These are phyloP conservation scores for Cacatua alba DNA, from an alignment of 2,113 vertebrate species.

Conservation along the genomic window DNA sequence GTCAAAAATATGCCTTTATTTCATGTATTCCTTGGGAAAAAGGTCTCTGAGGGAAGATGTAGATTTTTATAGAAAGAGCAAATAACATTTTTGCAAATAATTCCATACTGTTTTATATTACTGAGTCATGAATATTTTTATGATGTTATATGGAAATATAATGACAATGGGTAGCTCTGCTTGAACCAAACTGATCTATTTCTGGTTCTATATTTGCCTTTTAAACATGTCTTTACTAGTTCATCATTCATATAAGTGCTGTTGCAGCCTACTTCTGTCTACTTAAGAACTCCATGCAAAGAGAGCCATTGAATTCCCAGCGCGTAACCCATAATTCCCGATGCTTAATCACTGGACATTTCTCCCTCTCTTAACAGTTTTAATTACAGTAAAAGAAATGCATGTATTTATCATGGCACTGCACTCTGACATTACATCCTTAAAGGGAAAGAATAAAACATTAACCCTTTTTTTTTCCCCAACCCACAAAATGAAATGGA, in stretches of 20 bases:
- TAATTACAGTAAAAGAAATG: not conserved
- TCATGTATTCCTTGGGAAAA: not conserved
- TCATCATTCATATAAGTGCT: not conserved
- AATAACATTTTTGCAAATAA: not conserved
- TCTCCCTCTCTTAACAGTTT: not conserved
- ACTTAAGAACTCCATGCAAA: not conserved
- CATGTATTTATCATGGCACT: not conserved
- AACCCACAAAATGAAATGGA: not conserved
- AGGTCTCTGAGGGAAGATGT: not conserved
- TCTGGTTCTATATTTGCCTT: not conserved
- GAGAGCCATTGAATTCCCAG: not conserved
- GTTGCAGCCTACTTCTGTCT: not conserved
- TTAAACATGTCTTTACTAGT: not conserved
- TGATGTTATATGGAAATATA: not conserved
- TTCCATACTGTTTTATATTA: not conserved
- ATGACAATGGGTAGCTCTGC: not conserved
- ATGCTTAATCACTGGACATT: not conserved
- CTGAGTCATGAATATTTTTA: not conserved
- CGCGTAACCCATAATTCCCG: not conserved
- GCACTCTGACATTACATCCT: not conserved
- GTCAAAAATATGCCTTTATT: not conserved
- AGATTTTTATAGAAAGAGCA: not conserved
- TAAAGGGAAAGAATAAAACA: not conserved
- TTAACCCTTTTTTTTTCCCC: not conserved
- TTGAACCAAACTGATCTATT: not conserved